These are phyloP conservation scores for Alouatta palliata DNA, from an alignment of 2,113 vertebrate genomes.

Conservation along the genomic window DNA sequence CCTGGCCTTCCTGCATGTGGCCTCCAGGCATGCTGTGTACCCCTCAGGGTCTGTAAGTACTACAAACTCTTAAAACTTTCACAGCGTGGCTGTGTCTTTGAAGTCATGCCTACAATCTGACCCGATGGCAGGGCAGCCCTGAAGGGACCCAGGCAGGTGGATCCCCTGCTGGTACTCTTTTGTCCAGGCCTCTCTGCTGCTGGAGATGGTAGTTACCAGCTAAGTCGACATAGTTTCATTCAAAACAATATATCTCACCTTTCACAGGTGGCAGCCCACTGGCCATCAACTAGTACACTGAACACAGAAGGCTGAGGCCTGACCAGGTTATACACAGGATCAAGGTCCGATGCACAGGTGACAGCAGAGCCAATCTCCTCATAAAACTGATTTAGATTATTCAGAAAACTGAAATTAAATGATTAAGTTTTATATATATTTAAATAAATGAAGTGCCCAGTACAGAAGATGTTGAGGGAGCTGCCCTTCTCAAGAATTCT, in stretches of 20 bases:
- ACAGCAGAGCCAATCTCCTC: background rate
- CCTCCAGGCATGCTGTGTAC: background rate
- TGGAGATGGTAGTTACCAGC: background rate
- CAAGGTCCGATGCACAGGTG: background rate
- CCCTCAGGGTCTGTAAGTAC: background rate
- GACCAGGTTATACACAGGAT: background rate
- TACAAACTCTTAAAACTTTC: background rate
- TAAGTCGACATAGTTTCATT: background rate
- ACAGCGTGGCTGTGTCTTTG: background rate
- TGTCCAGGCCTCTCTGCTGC: background rate
- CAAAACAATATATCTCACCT: background rate
- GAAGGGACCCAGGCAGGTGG: background rate
- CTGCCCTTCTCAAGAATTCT: background rate
- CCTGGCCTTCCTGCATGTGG: background rate
- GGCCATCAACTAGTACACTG: background rate
- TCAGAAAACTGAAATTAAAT: slow-evolving; percentile 30
- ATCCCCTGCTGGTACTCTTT: background rate
- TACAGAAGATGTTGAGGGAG: background rate
- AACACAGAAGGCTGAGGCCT: background rate
- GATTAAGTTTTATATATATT: background rate
- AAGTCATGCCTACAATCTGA: background rate
- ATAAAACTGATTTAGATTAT: background rate
- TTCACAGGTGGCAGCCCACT: background rate
- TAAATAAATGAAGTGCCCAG: background rate
- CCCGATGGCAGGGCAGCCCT: background rate